Percentiles rank a stretch among this genome's conserved stretches.
Conservation (phyloP, 2,113 vertebrate species). For the Turnix velox region DNA sequence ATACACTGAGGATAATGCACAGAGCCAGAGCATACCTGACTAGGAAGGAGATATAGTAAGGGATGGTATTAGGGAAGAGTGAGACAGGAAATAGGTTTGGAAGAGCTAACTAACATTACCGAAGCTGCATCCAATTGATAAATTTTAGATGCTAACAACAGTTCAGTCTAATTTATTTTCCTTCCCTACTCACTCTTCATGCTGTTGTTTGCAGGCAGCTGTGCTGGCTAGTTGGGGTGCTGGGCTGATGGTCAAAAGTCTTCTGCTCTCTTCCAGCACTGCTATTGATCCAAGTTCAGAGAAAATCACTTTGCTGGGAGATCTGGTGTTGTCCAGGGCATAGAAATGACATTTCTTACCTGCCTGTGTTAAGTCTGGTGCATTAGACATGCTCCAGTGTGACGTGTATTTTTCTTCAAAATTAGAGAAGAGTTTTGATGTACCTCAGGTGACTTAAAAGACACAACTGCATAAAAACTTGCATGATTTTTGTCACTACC, state of each 20-base stretch:
- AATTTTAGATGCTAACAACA: neutral
- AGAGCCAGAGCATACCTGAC: neutral
- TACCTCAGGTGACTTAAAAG: neutral
- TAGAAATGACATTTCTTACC: neutral
- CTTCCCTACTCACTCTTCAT: neutral
- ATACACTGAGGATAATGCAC: neutral
- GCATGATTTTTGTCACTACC: neutral
- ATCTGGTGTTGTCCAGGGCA: neutral
- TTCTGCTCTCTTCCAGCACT: neutral
- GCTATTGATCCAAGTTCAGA: neutral
- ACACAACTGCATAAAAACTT: rapidly evolving
- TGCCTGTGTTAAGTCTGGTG: neutral
- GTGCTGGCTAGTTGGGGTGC: neutral
- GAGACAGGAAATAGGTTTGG: neutral
- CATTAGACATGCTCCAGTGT: neutral
- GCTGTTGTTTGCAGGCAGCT: neutral
- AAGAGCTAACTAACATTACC: neutral
- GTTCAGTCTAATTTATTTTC: neutral
- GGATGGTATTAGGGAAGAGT: neutral
- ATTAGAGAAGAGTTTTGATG: neutral
- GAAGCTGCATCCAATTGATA: neutral
- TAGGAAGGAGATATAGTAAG: neutral
- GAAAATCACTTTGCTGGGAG: neutral
- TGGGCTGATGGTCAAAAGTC: neutral
- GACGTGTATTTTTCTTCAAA: neutral